Conservation (phyloP, 2,888 invertebrate genomes). For the Agapostemon virescens region DNA sequence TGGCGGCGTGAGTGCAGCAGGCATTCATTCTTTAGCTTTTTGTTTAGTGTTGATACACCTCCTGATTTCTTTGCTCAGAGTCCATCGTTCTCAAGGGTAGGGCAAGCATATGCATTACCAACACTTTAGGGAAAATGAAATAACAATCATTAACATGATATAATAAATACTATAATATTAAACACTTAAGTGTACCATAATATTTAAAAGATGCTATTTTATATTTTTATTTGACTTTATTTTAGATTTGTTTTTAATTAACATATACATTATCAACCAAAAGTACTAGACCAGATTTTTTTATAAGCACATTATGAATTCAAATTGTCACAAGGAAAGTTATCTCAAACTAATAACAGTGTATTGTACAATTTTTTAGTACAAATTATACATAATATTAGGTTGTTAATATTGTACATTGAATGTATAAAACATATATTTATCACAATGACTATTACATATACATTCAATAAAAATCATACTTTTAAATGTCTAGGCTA, state of each 20-base stretch:
- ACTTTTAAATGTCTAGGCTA: neutral
- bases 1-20: slow-evolving; percentile 75
- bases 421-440: neutral
- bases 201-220: slow-evolving; percentile 33
- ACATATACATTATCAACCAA: neutral
- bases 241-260: neutral
- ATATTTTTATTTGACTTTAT: slow-evolving; percentile 18
- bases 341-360: neutral
- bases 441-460: neutral
- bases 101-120: slow-evolving; percentile 77
- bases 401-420: neutral
- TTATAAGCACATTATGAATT: neutral
- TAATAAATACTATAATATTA: slow-evolving; percentile 48
- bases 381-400: neutral
- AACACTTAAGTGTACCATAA: slow-evolving; percentile 27
- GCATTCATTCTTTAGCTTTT: slow-evolving; percentile 79
- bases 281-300: neutral
- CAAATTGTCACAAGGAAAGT: neutral
- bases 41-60: slow-evolving; percentile 74
- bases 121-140: slow-evolving; percentile 75
- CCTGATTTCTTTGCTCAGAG: slow-evolving; percentile 76
- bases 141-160: slow-evolving; percentile 60
- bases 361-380: neutral
- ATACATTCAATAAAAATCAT: neutral
- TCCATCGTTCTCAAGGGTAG: slow-evolving; percentile 76